These are phyloP conservation scores for Prenolepis imparis DNA, from an alignment of 2,888 invertebrate genomes.

Conservation along the genomic window DNA sequence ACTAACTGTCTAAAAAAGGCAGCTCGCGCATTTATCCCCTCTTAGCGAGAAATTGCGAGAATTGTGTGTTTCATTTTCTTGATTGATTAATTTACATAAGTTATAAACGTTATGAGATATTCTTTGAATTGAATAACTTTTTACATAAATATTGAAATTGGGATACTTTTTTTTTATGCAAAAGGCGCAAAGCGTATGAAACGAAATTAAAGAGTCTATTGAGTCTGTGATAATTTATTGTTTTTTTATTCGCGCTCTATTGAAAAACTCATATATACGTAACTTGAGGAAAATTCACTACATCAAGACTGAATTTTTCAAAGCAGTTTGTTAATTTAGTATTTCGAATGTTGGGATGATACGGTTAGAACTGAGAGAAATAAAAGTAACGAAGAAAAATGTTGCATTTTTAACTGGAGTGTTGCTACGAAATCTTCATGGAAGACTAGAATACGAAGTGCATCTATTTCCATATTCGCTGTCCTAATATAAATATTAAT, in stretches of 20 bases:
- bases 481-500: conserved; percentile 44
- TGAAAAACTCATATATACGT: not conserved
- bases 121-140: not conserved
- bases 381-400: conserved; percentile 46
- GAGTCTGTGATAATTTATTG: not conserved
- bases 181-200: not conserved
- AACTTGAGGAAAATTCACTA: conserved; percentile 3
- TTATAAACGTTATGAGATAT: not conserved
- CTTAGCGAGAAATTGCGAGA: not conserved
- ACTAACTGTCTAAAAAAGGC: not conserved
- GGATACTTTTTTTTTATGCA: conserved; percentile 1
- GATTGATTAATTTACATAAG: conserved; percentile 11
- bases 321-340: conserved; percentile 34
- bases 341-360: conserved; percentile 46
- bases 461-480: conserved; percentile 46
- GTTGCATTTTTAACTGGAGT: conserved; percentile 42
- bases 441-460: conserved; percentile 39
- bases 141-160: not conserved
- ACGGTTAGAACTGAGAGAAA: conserved; percentile 46
- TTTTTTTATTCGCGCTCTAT: not conserved
- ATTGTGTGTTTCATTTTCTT: not conserved
- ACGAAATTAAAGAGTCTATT: not conserved
- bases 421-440: conserved; percentile 49
- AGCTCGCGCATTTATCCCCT: not conserved
- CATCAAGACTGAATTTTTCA: conserved; percentile 19